Conservation (phyloP, 2,888 invertebrate genomes). For the Hemistola chrysoprasaria region DNA sequence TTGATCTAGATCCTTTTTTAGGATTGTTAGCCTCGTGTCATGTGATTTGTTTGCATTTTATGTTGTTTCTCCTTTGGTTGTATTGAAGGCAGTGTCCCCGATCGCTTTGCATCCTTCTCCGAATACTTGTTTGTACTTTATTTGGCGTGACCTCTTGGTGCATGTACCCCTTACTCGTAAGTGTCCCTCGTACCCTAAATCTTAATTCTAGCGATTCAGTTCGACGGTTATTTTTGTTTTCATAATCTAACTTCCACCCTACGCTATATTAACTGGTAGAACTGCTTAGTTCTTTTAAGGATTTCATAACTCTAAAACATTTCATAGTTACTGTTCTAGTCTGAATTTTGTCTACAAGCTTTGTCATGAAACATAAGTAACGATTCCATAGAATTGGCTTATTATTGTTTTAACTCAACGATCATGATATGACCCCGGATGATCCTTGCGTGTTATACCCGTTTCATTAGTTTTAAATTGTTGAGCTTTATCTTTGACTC, state of each 20-base stretch:
- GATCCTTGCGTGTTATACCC: conserved; percentile 45
- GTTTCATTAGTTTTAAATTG: conserved; percentile 41
- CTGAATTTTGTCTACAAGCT: conserved; percentile 49
- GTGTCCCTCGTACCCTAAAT: conserved; percentile 50
- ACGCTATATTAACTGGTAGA: conserved; percentile 60
- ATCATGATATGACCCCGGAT: conserved; percentile 52
- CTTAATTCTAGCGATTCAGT: conserved; percentile 44
- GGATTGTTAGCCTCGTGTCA: conserved; percentile 61
- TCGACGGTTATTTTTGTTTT: conserved; percentile 48
- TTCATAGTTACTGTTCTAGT: conserved; percentile 48
- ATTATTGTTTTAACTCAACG: conserved; percentile 52
- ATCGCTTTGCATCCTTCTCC: conserved; percentile 79
- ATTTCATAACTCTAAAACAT: conserved; percentile 41
- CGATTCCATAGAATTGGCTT: conserved; percentile 68
- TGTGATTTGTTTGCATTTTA: conserved; percentile 63
- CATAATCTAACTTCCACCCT: conserved; percentile 40
- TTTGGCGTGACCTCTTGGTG: conserved; percentile 83
- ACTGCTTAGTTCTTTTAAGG: conserved; percentile 65
- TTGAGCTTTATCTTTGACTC: conserved; percentile 38
- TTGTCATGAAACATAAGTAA: conserved; percentile 61
- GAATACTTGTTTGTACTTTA: conserved; percentile 58
- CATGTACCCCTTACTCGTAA: conserved; percentile 71
- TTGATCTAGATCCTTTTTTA: conserved; percentile 56
- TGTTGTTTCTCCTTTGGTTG: conserved; percentile 74
- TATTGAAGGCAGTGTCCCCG: conserved; percentile 82